Conservation (phyloP, 1,140 invertebrate genomes). For the Ctenoplectra terminalis region DNA sequence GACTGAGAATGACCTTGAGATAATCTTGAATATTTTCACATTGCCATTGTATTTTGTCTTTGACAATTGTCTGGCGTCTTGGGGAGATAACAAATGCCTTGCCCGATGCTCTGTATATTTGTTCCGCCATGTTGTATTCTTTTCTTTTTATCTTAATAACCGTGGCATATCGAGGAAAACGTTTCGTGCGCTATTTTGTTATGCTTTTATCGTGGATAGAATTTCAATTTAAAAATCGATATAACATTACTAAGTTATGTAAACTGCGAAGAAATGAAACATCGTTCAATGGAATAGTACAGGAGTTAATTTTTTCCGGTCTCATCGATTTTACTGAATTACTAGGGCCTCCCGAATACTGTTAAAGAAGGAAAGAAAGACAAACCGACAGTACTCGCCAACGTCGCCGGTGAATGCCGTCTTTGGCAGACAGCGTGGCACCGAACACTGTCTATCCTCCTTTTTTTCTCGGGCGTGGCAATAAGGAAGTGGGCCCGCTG, state of each 20-base stretch:
- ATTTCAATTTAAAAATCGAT: too few relatives aligned
- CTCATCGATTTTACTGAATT: too few relatives aligned
- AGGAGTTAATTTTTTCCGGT: neutral
- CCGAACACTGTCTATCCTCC: conserved; percentile 66
- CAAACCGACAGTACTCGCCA: neutral
- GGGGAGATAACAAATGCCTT: too few relatives aligned
- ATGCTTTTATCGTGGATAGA: too few relatives aligned
- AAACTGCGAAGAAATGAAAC: too few relatives aligned
- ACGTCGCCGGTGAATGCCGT: conserved; percentile 28
- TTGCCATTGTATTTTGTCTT: neutral
- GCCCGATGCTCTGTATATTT: too few relatives aligned
- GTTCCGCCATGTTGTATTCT: too few relatives aligned
- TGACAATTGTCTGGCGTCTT: neutral
- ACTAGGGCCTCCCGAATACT: neutral
- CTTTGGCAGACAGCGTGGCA: conserved; percentile 79
- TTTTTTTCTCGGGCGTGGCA: conserved; percentile 68
- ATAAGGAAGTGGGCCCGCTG: conserved; percentile 80
- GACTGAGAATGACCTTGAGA: neutral
- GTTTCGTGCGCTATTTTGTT: too few relatives aligned
- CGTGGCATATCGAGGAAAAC: neutral
- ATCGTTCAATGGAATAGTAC: neutral
- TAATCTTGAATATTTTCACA: neutral
- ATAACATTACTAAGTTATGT: too few relatives aligned
- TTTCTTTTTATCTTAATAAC: neutral
- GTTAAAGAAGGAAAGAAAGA: neutral